Conservation (phyloP, 2,888 invertebrate genomes). For the Parnassius mnemosyne region DNA sequence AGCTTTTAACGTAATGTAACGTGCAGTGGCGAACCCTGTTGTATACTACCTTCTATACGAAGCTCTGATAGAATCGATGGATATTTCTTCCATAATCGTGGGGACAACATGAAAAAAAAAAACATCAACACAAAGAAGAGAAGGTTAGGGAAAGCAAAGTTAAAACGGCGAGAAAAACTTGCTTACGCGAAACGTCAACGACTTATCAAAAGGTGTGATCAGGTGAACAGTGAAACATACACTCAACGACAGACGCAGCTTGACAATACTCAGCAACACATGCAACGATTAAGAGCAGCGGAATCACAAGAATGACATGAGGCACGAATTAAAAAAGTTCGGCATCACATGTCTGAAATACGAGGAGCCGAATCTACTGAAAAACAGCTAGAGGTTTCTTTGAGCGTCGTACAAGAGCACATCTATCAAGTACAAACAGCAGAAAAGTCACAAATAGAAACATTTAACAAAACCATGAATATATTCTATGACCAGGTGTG, state of each 20-base stretch:
- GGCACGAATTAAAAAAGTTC: not conserved
- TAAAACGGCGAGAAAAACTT: slow-evolving; percentile 8
- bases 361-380: slow-evolving; percentile 3
- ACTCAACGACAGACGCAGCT: slow-evolving; percentile 9
- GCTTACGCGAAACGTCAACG: slow-evolving; percentile 12
- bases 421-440: no score
- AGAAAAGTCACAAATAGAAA: no score
- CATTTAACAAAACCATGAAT: no score
- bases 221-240: slow-evolving; percentile 12
- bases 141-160: slow-evolving; percentile 1
- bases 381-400: not conserved
- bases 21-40: no score
- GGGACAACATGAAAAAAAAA: not conserved
- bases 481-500: no score
- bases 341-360: slow-evolving; percentile 1
- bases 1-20: no score
- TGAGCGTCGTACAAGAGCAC: no score
- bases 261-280: slow-evolving; percentile 18
- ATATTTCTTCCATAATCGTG: not conserved
- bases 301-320: slow-evolving; percentile 4
- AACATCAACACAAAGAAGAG: slow-evolving; percentile 11
- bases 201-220: slow-evolving; percentile 13
- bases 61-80: no score
- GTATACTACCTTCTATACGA: no score
- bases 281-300: slow-evolving; percentile 21